Percentiles rank a stretch among this genome's conserved stretches.
phyloP scores from a whole-genome alignment of 2,113 vertebrate species.

The Taurulus bubalis region DNA sequence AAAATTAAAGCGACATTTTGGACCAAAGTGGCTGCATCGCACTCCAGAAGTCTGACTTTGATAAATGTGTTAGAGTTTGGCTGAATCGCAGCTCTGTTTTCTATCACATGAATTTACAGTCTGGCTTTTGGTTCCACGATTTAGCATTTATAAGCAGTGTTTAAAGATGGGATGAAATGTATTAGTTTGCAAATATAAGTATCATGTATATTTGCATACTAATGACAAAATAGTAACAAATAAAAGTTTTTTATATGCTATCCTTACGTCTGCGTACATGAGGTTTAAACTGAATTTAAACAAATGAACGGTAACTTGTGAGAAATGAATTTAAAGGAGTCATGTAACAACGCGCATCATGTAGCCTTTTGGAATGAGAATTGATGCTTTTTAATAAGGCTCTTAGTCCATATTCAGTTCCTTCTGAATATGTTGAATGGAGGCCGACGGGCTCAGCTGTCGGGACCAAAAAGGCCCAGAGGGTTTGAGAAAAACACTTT shows the following conservation, averaged over 20 bases:
- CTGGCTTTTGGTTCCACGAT: background rate
- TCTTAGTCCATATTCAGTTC: background rate
- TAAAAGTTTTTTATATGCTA: too few species aligned
- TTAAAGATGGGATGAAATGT: background rate
- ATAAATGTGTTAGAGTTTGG: background rate
- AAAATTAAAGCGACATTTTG: constrained; percentile 10
- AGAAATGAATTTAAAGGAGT: background rate
- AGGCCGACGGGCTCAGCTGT: background rate
- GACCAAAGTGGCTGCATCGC: background rate
- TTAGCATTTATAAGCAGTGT: background rate
- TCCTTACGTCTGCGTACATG: too few species aligned
- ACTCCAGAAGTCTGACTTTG: background rate
- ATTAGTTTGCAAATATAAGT: background rate
- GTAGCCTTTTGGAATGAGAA: background rate
- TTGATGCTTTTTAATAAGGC: background rate
- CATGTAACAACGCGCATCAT: background rate
- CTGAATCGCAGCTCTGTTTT: background rate
- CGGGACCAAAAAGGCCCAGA: background rate
- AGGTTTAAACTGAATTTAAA: background rate
- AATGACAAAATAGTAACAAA: too few species aligned
- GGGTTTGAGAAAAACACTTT: background rate
- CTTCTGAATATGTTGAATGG: background rate
- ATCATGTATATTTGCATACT: background rate
- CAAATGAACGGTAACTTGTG: background rate
- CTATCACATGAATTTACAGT: background rate